These are phyloP conservation scores for Cydia splendana DNA, from an alignment of 1,140 invertebrate genomes.

Conservation along the genomic window DNA sequence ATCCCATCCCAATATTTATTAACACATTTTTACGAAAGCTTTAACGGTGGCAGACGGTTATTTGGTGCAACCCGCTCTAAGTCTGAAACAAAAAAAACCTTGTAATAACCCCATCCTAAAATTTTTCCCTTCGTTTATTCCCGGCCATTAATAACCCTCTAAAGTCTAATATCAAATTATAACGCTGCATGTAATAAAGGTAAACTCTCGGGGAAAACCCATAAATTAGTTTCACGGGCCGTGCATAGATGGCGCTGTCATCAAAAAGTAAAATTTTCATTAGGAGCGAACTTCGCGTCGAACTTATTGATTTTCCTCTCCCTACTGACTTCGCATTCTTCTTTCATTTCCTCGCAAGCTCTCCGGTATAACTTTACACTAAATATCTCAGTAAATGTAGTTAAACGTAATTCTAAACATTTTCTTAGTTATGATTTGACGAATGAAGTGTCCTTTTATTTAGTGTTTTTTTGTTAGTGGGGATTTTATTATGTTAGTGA, in stretches of 20 bases:
- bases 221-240: neutral
- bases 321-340: constrained; percentile 37
- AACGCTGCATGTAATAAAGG: neutral
- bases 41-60: no score
- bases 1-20: no score
- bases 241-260: constrained; percentile 41
- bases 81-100: no score
- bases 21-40: no score
- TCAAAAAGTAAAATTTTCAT: neutral
- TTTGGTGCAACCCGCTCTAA: no score
- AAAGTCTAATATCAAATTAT: neutral
- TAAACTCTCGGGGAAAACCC: neutral
- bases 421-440: constrained; percentile 19
- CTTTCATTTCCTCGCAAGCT: constrained; percentile 43
- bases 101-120: neutral
- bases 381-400: constrained; percentile 20
- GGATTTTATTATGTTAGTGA: constrained; percentile 43
- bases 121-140: neutral
- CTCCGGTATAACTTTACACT: neutral
- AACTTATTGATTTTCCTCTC: constrained; percentile 47
- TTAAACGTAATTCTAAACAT: neutral
- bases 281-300: constrained; percentile 37
- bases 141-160: neutral
- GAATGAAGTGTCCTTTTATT: constrained; percentile 1
- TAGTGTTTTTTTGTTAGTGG: constrained; percentile 40